Conservation (phyloP, 1,140 invertebrate species). For the Leptoteleia sp. region DNA sequence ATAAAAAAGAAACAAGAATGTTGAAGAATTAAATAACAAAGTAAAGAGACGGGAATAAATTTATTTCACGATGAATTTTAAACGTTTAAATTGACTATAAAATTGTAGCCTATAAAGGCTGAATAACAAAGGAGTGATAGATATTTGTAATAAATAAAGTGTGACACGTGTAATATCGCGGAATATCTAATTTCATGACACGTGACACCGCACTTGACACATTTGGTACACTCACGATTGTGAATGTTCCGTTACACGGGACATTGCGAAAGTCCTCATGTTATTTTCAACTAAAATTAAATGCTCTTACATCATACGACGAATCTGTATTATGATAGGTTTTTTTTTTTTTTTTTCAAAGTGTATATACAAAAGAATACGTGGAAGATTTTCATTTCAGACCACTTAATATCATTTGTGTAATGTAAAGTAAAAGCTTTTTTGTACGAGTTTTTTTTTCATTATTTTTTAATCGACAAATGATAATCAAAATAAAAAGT, state of each 20-base stretch:
- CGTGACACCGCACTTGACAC: conserved; percentile 4
- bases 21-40: no score
- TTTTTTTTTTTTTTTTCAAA: no score
- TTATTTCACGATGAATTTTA: no score
- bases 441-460: neutral
- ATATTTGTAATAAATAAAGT: no score
- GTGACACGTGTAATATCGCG: no score
- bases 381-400: neutral
- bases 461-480: neutral
- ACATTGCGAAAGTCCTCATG: neutral
- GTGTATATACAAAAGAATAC: neutral
- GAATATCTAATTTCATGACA: no score
- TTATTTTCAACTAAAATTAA: conserved; percentile 1
- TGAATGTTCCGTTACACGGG: neutral
- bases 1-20: no score
- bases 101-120: no score
- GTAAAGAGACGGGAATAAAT: no score
- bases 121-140: no score
- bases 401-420: neutral
- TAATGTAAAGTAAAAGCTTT: neutral
- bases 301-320: conserved; percentile 3
- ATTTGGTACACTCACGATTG: neutral
- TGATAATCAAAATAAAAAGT: conserved; percentile 21
- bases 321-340: neutral
- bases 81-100: no score